Conservation (phyloP, 2,888 invertebrate genomes). For the Troilus luridus region DNA sequence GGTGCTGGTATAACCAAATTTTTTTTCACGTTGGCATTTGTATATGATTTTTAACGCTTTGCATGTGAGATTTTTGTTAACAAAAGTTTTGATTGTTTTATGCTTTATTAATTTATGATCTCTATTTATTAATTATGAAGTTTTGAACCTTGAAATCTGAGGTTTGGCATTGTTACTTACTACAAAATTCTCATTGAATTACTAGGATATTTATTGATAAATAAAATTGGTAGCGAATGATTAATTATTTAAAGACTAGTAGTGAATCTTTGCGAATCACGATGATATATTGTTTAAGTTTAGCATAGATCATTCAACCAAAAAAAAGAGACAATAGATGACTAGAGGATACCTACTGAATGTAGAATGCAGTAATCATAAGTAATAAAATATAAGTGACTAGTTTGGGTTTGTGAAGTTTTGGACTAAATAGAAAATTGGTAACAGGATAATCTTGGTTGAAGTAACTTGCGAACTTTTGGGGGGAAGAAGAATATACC, state of each 20-base stretch:
- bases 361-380: neutral
- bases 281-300: neutral
- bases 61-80: neutral
- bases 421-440: neutral
- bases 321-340: neutral
- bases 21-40: neutral
- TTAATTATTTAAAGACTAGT: neutral
- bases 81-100: neutral
- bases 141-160: neutral
- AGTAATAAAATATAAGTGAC: neutral
- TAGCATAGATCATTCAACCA: neutral
- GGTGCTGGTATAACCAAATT: neutral
- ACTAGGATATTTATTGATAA: neutral
- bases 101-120: neutral
- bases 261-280: neutral
- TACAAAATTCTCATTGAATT: neutral
- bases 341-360: neutral
- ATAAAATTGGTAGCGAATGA: neutral
- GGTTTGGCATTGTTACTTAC: too few species aligned
- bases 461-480: too few species aligned
- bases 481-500: too few species aligned
- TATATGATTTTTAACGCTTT: neutral
- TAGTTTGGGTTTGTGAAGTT: neutral
- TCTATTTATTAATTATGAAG: neutral
- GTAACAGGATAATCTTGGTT: too few species aligned